Conservation (phyloP, 2,888 invertebrate species). For the Trissonchulus latispiculum region DNA sequence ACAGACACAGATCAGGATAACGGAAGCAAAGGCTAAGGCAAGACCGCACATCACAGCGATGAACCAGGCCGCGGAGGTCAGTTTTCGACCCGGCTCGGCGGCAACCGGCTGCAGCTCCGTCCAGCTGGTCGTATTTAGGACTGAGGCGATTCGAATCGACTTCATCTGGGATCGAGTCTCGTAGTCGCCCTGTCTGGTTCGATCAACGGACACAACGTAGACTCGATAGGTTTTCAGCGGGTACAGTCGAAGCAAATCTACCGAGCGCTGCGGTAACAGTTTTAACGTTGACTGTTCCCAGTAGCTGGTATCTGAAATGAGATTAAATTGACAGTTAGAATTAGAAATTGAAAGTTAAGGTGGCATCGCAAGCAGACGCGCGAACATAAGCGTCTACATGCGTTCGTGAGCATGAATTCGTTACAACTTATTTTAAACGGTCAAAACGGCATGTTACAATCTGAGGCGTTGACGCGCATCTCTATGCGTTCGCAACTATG, state of each 20-base stretch:
- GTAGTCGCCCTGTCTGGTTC: not conserved
- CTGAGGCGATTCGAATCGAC: not conserved
- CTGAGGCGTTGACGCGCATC: too few species aligned
- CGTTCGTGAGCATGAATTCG: too few species aligned
- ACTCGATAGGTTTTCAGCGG: not conserved
- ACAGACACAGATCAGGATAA: constrained; percentile 37
- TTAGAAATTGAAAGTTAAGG: too few species aligned
- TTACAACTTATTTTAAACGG: too few species aligned
- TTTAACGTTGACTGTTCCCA: not conserved
- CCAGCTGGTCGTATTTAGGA: not conserved
- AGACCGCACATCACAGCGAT: constrained; percentile 44
- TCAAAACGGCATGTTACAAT: too few species aligned
- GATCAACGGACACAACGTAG: not conserved
- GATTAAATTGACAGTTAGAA: too few species aligned
- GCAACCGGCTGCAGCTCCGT: not conserved
- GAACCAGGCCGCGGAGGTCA: constrained; percentile 47
- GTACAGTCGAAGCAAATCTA: not conserved
- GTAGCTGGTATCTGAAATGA: constrained; percentile 30
- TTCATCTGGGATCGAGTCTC: not conserved
- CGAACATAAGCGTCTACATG: too few species aligned
- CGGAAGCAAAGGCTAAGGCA: constrained; percentile 40
- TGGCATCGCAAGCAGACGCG: too few species aligned
- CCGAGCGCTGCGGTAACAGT: not conserved
- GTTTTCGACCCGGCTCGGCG: constrained; percentile 13
- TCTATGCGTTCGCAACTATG: too few species aligned